Evolutionary conservation across 2,797 vertebrate genomes (phyloP).

Genomic region (Chaetophractus vellerosus): DNA sequence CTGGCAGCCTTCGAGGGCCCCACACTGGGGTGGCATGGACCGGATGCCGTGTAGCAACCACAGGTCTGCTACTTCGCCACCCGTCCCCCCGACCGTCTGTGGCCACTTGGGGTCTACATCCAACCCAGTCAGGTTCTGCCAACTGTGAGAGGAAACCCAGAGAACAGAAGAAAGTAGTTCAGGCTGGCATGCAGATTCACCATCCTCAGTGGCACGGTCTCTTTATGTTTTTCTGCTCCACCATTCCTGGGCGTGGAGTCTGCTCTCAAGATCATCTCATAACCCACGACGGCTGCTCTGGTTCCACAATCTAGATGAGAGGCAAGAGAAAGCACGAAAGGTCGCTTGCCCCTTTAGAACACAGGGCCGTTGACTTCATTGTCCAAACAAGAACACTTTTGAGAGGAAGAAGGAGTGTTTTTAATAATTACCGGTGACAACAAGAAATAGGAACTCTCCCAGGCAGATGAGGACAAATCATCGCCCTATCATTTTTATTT

Average conservation of each 20-base stretch:
- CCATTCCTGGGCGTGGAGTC: not conserved
- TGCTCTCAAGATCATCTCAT: not conserved
- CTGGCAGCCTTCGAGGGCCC: not conserved
- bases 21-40: not conserved
- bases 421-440: not conserved
- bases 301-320: not conserved
- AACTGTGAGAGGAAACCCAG: not conserved
- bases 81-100: not conserved
- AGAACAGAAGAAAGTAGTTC: not conserved
- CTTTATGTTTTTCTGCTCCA: not conserved
- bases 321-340: not conserved
- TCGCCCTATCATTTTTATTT: too few relatives aligned
- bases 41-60: not conserved
- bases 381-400: not conserved
- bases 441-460: not conserved
- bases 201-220: not conserved
- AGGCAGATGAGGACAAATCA: not conserved
- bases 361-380: not conserved
- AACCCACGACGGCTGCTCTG: not conserved
- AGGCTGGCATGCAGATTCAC: not conserved
- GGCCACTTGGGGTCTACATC: not conserved
- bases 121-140: not conserved
- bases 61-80: not conserved
- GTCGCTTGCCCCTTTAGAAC: not conserved
- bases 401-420: not conserved